Conservation (phyloP, 2,797 vertebrate genomes). For the Moxostoma hubbsi region DNA sequence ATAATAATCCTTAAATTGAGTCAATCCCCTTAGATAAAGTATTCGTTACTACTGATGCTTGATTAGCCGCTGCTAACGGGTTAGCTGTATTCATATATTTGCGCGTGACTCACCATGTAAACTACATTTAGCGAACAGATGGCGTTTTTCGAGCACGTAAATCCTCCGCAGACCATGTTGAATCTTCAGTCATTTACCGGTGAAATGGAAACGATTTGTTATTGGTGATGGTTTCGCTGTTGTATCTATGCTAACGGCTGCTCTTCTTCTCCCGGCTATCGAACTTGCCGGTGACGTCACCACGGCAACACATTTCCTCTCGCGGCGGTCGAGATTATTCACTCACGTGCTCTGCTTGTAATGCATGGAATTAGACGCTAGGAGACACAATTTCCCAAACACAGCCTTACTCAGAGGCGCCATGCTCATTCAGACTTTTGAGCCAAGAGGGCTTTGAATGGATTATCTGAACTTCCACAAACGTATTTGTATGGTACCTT, state of each 20-base stretch:
- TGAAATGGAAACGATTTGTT: neutral
- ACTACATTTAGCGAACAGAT: constrained; percentile 94
- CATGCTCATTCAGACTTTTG: too few relatives aligned
- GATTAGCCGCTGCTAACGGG: constrained; percentile 17
- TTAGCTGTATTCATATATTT: constrained; percentile 37
- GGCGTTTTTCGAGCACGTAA: constrained; percentile 93
- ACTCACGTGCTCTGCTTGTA: neutral
- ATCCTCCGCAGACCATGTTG: constrained; percentile 93
- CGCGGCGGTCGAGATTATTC: neutral
- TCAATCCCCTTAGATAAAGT: neutral
- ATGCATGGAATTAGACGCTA: too few relatives aligned
- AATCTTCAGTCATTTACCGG: constrained; percentile 52
- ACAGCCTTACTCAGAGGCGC: too few relatives aligned
- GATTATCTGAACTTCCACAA: too few relatives aligned
- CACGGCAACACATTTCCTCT: neutral
- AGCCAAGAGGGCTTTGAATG: too few relatives aligned
- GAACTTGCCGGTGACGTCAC: constrained; percentile 6
- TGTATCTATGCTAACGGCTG: neutral
- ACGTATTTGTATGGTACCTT: too few relatives aligned
- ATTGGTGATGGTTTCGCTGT: neutral
- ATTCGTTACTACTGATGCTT: neutral
- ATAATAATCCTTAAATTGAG: neutral
- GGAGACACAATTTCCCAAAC: too few relatives aligned
- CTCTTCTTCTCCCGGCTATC: neutral
- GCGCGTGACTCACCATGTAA: constrained; percentile 87